Evolutionary conservation across 2,797 vertebrate species (phyloP), one percentile per base, ranked within the genome.

Genomic region (Xiphorhynchus erythropygius): DNA sequence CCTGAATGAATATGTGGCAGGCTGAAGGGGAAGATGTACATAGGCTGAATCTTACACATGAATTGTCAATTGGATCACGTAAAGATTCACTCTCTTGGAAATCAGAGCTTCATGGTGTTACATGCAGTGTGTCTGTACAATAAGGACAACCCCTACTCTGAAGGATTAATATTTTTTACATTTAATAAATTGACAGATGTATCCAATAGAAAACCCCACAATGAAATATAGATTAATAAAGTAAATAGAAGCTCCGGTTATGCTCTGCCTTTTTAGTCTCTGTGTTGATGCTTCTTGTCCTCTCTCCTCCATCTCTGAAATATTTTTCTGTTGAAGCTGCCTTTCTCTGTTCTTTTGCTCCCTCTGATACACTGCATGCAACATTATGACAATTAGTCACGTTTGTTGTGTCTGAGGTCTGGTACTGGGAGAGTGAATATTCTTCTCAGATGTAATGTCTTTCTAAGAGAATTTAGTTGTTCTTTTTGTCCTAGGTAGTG

Each of bases 31-130:
- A 73, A 76, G 59, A 84, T 87, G 19, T 90, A 41, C 47, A 19
- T n/a, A 37, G 67, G 28, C 50, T 78, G 88, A 78, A 70, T 96
- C 76, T 96, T 87, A 96, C 95, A 97, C 95, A 93, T 95, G 94
- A 97, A 19, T 96, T 96, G 94, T 94, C 90, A 97, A 95, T 93
- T 97, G 91, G 96, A 95, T 95, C 94, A 82, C 12, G 3, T 95
- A 76, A 93, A 94, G 91, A 59, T 87, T 71, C 93, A 69, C 90
- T 96, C 83, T 90, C 32, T 73, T 94, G 96, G 96, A 97, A 97
- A 94, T 69, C 21, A 47, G 71, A 91, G 69, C 82, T 87, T 93
- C 47, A 16, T 74, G 28, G 50, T 57, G 60, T 85, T 83, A 64
- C 11, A 30, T 78, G n/a, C 65, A 53, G 62, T 8, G 15, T 68